These are phyloP conservation scores for Scopus umbretta DNA, from an alignment of 2,113 vertebrate genomes.

Conservation along the genomic window DNA sequence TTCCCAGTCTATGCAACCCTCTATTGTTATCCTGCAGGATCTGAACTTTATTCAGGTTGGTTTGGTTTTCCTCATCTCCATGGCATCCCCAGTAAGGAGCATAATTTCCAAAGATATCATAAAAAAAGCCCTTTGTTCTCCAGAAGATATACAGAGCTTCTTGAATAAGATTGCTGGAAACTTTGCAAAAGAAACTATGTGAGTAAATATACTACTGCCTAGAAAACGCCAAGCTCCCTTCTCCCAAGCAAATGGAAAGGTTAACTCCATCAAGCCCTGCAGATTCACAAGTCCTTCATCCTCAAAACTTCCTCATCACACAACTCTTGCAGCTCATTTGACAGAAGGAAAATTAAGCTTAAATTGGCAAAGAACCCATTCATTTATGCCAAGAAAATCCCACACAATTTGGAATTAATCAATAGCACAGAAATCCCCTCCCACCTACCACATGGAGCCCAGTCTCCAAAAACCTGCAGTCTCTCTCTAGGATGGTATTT, in stretches of 20 bases:
- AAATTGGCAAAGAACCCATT: not conserved
- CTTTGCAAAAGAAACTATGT: not conserved
- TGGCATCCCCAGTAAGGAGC: not conserved
- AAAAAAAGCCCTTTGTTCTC: not conserved
- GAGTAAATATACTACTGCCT: not conserved
- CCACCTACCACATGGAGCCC: constrained; percentile 33
- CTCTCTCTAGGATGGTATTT: not conserved
- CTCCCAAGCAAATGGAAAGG: not conserved
- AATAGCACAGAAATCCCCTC: constrained; percentile 30
- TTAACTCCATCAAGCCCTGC: not conserved
- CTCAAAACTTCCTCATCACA: not conserved
- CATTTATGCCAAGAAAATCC: constrained; percentile 34
- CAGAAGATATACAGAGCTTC: not conserved
- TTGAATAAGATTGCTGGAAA: not conserved
- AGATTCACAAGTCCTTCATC: not conserved
- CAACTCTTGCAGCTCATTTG: not conserved
- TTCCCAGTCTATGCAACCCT: not conserved
- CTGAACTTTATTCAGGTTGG: not conserved
- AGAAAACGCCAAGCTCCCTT: not conserved
- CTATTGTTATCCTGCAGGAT: not conserved
- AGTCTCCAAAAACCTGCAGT: not conserved
- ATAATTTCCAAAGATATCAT: not conserved
- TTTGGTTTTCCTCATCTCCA: not conserved
- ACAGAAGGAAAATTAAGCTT: not conserved
- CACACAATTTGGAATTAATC: constrained; percentile 40